phyloP scores from a whole-genome alignment of 2,113 vertebrate species.

The Peucedramus taeniatus region DNA sequence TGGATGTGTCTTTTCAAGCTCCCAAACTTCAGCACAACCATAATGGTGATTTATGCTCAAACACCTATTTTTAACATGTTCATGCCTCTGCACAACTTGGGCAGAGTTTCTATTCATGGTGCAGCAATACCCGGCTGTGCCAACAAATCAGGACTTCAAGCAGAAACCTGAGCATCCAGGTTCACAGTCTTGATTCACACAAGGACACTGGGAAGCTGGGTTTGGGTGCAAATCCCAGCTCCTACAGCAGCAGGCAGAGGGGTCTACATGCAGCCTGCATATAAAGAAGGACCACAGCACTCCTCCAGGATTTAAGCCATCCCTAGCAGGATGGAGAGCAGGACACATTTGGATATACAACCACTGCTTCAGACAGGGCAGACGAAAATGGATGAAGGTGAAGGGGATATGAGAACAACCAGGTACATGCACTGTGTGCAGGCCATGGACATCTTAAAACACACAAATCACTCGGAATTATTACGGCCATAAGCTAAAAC shows the following conservation, averaged over 20 bases:
- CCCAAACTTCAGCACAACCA: neutral
- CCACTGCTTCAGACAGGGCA: neutral
- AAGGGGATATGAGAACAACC: fast-evolving
- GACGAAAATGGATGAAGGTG: neutral
- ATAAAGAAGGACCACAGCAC: fast-evolving
- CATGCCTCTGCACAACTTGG: neutral
- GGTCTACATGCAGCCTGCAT: fast-evolving
- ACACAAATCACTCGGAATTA: fast-evolving
- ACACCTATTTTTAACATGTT: neutral
- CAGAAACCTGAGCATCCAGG: neutral
- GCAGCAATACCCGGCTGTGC: fast-evolving
- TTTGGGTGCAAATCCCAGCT: neutral
- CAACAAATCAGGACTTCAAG: neutral
- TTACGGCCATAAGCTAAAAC: neutral
- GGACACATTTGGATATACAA: fast-evolving
- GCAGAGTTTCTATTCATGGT: fast-evolving
- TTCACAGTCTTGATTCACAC: neutral
- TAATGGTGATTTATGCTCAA: neutral
- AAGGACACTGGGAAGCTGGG: neutral
- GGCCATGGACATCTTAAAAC: neutral
- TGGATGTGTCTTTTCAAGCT: neutral
- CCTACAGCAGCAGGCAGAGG: neutral
- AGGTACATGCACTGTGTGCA: fast-evolving
- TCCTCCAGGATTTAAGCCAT: neutral
- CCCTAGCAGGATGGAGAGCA: neutral